phyloP scores from a whole-genome alignment of 1,140 invertebrate species.

The Chrysopa pallens region DNA sequence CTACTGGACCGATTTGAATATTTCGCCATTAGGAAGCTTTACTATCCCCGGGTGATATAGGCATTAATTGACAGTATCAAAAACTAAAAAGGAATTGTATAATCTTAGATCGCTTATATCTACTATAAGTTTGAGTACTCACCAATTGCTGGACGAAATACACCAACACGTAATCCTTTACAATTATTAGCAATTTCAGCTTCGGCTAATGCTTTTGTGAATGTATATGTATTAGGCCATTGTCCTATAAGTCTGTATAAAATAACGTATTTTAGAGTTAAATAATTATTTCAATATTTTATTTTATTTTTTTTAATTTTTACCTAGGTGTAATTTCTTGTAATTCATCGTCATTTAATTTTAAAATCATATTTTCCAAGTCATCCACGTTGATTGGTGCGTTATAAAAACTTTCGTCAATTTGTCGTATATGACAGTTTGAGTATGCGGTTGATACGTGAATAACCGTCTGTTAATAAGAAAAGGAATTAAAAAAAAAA shows the following conservation, averaged over 20 bases:
- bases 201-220: constrained; percentile 53
- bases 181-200: constrained; percentile 31
- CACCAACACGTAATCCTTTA: constrained; percentile 41
- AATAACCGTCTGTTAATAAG: constrained; percentile 28
- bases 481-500: too few species aligned
- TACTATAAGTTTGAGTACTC: constrained; percentile 4
- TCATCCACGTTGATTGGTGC: constrained; percentile 40
- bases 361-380: constrained; percentile 27
- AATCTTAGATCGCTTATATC: too few species aligned
- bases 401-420: constrained; percentile 45
- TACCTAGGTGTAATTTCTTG: constrained; percentile 29
- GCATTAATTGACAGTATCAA: too few species aligned
- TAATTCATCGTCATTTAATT: constrained; percentile 29
- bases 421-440: constrained; percentile 32
- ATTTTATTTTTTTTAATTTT: constrained; percentile 9
- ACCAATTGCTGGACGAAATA: constrained; percentile 67
- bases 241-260: constrained; percentile 26
- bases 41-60: too few species aligned
- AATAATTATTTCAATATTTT: background rate
- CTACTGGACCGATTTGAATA: too few species aligned
- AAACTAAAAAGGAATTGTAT: too few species aligned
- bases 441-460: constrained; percentile 50
- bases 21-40: too few species aligned
- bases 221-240: constrained; percentile 55
- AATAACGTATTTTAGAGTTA: background rate